A percentile compares a stretch with the other conserved stretches of the same genome.
Conservation (phyloP, 2,888 invertebrate species). For the Eupithecia insigniata region DNA sequence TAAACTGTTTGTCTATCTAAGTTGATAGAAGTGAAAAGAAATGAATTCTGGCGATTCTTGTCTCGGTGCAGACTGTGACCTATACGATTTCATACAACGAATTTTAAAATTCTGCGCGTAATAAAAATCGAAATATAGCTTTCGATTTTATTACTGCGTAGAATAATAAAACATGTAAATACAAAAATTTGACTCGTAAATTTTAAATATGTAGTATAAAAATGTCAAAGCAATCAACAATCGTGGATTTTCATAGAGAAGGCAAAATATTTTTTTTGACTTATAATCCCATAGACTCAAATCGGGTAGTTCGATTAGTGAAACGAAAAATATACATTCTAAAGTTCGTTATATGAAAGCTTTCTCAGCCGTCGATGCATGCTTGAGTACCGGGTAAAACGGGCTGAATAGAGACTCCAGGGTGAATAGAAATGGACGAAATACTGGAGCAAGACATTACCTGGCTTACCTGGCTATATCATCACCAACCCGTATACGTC, state of each 20-base stretch:
- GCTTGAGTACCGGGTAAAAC: too few relatives aligned
- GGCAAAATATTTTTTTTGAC: neutral
- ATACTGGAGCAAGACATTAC: too few relatives aligned
- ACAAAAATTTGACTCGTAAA: neutral
- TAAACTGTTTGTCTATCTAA: too few relatives aligned
- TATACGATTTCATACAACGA: neutral
- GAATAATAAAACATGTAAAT: neutral
- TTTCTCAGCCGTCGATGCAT: too few relatives aligned
- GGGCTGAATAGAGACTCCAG: too few relatives aligned
- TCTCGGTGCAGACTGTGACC: neutral
- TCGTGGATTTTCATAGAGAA: neutral
- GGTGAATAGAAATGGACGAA: too few relatives aligned
- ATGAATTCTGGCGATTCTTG: neutral
- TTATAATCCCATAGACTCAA: neutral
- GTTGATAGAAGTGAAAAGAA: neutral
- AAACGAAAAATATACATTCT: too few relatives aligned
- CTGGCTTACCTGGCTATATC: too few relatives aligned
- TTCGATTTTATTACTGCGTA: too few relatives aligned
- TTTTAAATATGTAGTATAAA: neutral
- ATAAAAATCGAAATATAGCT: conserved; percentile 11
- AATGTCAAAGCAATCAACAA: neutral
- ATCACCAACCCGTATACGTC: too few relatives aligned
- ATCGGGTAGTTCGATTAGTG: too few relatives aligned
- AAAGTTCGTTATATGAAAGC: too few relatives aligned
- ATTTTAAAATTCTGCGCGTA: neutral